phyloP scores from a whole-genome alignment of 2,113 vertebrate genomes.

The Hymenochirus boettgeri region DNA sequence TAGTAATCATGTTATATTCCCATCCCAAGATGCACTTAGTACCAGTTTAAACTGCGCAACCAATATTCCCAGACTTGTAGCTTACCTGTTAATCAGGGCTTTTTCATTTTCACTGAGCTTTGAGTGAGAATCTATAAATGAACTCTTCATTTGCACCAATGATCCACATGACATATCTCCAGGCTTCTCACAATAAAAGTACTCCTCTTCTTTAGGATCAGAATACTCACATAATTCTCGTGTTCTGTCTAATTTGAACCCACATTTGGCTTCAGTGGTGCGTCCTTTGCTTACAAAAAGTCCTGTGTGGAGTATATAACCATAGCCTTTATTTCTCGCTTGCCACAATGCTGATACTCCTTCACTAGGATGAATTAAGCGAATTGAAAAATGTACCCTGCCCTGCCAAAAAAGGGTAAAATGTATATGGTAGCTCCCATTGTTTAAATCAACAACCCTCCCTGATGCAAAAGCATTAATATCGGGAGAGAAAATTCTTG shows the following conservation, averaged over 20 bases:
- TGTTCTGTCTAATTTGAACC: background rate
- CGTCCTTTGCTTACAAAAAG: background rate
- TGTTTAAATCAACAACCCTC: background rate
- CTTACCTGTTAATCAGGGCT: background rate
- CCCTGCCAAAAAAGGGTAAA: background rate
- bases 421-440: conserved; percentile 3
- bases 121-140: background rate
- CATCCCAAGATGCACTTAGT: too few species aligned
- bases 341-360: background rate
- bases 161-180: background rate
- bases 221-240: conserved; percentile 33
- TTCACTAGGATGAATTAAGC: background rate
- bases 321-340: background rate
- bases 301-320: background rate
- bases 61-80: too few species aligned
- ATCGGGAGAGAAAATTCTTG: conserved; percentile 5
- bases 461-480: background rate
- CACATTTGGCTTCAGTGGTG: background rate
- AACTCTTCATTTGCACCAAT: background rate
- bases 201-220: conserved; percentile 36
- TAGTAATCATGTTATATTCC: too few species aligned
- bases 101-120: conserved; percentile 17
- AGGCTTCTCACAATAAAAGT: conserved; percentile 43
- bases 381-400: background rate
- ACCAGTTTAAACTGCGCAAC: too few species aligned